Percentiles rank a stretch among this genome's conserved stretches.
Evolutionary conservation across 2,113 vertebrate genomes (phyloP).

Genomic region (Larimichthys polyactis): DNA sequence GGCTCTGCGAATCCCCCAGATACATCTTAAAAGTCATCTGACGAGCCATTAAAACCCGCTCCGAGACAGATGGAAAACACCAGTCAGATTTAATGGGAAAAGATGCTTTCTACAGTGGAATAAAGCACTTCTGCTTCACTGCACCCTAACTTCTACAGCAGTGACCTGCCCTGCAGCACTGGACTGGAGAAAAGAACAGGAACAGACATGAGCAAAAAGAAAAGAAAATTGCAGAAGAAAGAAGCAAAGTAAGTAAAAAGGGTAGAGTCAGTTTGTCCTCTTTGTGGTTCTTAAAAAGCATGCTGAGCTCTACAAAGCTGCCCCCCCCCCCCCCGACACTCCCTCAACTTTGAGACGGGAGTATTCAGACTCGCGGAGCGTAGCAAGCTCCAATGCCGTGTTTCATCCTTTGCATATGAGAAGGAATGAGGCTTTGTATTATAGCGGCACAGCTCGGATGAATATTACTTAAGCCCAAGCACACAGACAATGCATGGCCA

Average conservation of each 20-base stretch:
- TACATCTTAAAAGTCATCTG: slow-evolving; percentile 25
- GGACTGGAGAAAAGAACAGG: slow-evolving; percentile 16
- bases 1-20: neutral
- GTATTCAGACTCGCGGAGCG: slow-evolving; percentile 48
- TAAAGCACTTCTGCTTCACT: slow-evolving; percentile 49
- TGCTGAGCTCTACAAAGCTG: slow-evolving; percentile 35
- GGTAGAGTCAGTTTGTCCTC: slow-evolving; percentile 37
- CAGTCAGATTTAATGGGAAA: slow-evolving; percentile 38
- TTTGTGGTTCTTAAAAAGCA: slow-evolving; percentile 59
- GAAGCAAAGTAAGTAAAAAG: slow-evolving; percentile 18
- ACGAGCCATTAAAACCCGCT: slow-evolving; percentile 48
- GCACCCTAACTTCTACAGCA: slow-evolving; percentile 26
- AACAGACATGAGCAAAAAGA: slow-evolving; percentile 17
- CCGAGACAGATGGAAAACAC: slow-evolving; percentile 43
- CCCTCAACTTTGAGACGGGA: slow-evolving; percentile 31
- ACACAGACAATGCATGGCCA: slow-evolving; percentile 72
- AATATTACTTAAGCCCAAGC: slow-evolving; percentile 80
- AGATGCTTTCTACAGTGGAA: slow-evolving; percentile 42
- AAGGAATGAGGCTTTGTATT: slow-evolving; percentile 72
- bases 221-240: slow-evolving; percentile 37
- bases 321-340: neutral
- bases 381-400: slow-evolving; percentile 58
- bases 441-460: slow-evolving; percentile 68
- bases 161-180: slow-evolving; percentile 58
- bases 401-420: slow-evolving; percentile 70